phyloP scores from a whole-genome alignment of 1,140 invertebrate species.

The Danaus melanippus region DNA sequence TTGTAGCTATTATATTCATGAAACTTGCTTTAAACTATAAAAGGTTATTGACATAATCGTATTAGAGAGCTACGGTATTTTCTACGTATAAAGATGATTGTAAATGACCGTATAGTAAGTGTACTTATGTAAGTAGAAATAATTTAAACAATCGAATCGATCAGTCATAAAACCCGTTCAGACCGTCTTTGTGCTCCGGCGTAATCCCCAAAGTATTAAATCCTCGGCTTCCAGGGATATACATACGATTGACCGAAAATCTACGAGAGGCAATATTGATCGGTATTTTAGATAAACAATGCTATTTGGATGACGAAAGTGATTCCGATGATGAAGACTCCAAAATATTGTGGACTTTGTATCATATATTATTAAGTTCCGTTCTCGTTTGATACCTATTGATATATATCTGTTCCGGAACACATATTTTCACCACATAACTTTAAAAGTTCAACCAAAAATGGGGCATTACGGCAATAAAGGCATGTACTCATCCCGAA shows the following conservation, averaged over 20 bases:
- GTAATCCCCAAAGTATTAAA: conserved; percentile 27
- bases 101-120: conserved; percentile 11
- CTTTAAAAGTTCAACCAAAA: conserved; percentile 25
- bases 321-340: too few relatives aligned
- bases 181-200: conserved; percentile 20
- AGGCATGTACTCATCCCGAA: conserved; percentile 22
- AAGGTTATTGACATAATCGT: too few relatives aligned
- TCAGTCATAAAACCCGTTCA: conserved; percentile 18
- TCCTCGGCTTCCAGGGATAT: conserved; percentile 22
- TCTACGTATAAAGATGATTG: neutral
- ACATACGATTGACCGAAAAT: conserved; percentile 29
- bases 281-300: conserved; percentile 18
- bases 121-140: conserved; percentile 4
- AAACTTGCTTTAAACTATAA: too few relatives aligned
- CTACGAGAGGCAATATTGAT: conserved; percentile 16
- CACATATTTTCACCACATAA: conserved; percentile 18
- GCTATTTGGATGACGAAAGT: too few relatives aligned
- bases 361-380: too few relatives aligned
- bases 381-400: conserved; percentile 1
- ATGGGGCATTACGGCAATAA: conserved; percentile 23
- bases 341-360: too few relatives aligned
- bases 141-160: conserved; percentile 14
- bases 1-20: neutral
- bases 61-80: conserved; percentile 3
- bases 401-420: conserved; percentile 7